These are phyloP conservation scores for Atherinomorus stipes DNA, from an alignment of 2,113 vertebrate species.

Conservation along the genomic window DNA sequence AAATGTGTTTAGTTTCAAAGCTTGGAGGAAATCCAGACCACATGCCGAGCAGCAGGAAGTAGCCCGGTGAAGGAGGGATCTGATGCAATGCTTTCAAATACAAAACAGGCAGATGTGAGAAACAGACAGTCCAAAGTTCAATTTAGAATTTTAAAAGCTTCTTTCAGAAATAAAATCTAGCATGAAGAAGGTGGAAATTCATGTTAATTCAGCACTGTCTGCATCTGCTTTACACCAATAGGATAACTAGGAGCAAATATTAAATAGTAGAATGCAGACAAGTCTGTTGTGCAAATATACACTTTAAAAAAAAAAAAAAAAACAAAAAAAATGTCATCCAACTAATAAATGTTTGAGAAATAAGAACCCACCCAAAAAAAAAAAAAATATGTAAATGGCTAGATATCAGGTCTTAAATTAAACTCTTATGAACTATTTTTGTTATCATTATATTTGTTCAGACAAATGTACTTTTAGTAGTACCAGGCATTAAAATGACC, in stretches of 20 bases:
- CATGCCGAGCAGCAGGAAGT: slow-evolving; percentile 3
- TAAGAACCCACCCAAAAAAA: too few relatives aligned
- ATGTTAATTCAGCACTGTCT: neutral
- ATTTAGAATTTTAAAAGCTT: neutral
- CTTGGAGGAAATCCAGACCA: slow-evolving; percentile 29
- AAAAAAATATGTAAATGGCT: too few relatives aligned
- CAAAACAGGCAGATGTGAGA: slow-evolving; percentile 18
- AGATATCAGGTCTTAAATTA: too few relatives aligned
- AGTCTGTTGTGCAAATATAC: too few relatives aligned
- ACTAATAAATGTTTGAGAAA: too few relatives aligned
- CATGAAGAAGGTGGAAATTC: neutral
- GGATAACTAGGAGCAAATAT: neutral
- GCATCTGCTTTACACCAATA: neutral
- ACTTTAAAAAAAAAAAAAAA: too few relatives aligned
- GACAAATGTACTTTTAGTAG: too few relatives aligned
- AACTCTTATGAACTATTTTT: too few relatives aligned
- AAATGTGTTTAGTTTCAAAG: slow-evolving; percentile 22
- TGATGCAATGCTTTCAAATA: slow-evolving; percentile 33
- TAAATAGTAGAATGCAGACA: neutral
- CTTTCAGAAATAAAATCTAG: slow-evolving; percentile 22
- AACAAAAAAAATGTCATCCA: too few relatives aligned
- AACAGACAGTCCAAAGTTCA: slow-evolving; percentile 8
- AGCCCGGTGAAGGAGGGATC: slow-evolving; percentile 5
- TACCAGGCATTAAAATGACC: too few relatives aligned
- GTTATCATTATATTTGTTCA: too few relatives aligned